Evolutionary conservation across 1,140 invertebrate species (phyloP).

Genomic region (Drosophila sp.): DNA sequence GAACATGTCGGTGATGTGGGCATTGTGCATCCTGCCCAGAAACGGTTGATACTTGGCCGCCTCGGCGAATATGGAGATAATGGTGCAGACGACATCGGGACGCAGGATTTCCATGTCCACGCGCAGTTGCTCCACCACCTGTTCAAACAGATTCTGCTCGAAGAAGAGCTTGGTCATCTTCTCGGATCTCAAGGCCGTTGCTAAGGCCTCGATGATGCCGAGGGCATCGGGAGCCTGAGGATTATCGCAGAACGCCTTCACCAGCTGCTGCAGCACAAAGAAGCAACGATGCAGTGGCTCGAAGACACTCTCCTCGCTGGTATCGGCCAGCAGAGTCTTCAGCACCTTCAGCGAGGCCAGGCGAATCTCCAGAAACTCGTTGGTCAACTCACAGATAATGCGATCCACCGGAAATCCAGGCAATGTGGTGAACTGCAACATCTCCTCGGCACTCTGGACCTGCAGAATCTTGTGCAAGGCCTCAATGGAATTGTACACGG

Average conservation of each 20-base stretch:
- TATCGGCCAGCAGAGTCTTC: slow-evolving; percentile 62
- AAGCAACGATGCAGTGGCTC: slow-evolving; percentile 52
- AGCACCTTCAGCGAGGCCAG: slow-evolving; percentile 60
- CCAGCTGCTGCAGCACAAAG: slow-evolving; percentile 69
- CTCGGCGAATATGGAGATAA: slow-evolving; percentile 73
- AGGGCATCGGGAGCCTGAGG: slow-evolving; percentile 42
- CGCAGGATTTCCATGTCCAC: slow-evolving; percentile 31
- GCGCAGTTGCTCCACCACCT: slow-evolving; percentile 56
- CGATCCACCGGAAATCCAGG: slow-evolving; percentile 69
- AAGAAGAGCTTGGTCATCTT: slow-evolving; percentile 78
- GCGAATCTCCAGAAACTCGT: slow-evolving; percentile 68
- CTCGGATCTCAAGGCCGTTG: slow-evolving; percentile 71
- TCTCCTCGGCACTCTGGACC: slow-evolving; percentile 55
- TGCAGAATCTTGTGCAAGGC: slow-evolving; percentile 66
- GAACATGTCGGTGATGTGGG: slow-evolving; percentile 62
- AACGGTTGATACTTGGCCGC: slow-evolving; percentile 64
- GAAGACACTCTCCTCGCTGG: slow-evolving; percentile 57
- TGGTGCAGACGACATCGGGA: slow-evolving; percentile 52
- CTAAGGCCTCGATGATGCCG: slow-evolving; percentile 68
- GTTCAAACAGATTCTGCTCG: slow-evolving; percentile 77
- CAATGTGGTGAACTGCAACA: slow-evolving; percentile 55
- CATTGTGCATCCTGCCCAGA: slow-evolving; percentile 55
- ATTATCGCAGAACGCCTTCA: slow-evolving; percentile 61
- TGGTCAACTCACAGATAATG: slow-evolving; percentile 71
- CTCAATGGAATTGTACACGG: slow-evolving; percentile 66